Evolutionary conservation across 2,888 invertebrate species (phyloP), one percentile per base, ranked within the genome.

Genomic region (Steinernema scapterisci): DNA sequence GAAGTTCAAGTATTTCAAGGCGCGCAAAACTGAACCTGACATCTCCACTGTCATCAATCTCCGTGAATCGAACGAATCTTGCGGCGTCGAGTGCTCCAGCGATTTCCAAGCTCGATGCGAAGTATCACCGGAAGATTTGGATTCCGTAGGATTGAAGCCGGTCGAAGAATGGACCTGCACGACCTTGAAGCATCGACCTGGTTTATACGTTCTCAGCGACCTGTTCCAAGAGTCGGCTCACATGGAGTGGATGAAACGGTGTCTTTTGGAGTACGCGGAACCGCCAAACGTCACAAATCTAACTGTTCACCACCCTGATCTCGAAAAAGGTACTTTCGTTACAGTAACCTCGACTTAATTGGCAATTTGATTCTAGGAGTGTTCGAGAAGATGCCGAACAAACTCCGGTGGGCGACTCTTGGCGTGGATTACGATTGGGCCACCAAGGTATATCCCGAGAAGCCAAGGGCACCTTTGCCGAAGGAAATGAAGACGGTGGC

Each of bases 361-460:
- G 48, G 48, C 80, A 75, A 27, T 19, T 51, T 25, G 45, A 48
- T 48, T 48, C 3, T 16, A 43, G 56, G 78, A 16, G 83, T 80
- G 11, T 72, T 79, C 44, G 56, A 71, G 38, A 74, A 73, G n/a
- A 76, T 77, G 7, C 76, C 76, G 1, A 77, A 90, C 63, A 91
- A 91, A 84, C 88, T 99, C 82, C 90, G 97, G 83, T 99, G 99
- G 99, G 92, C 93, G 0, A 99, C 97, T 0, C 89, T 97, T 45
- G 99, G 99, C 16, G 97, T 96, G 88, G 97, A 99, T 89, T 96
- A 99, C 89, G 92, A 99, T 88, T 99, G 99, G 97, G 92, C 95
- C 85, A 93, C 94, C 73, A 99, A 97, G 91, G 92, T 93, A 89
- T 89, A 89, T 81, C 82, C 81, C 6, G 73, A 78, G 1, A 38